These are phyloP conservation scores for Monopterus albus DNA, from an alignment of 2,113 vertebrate species.

Conservation along the genomic window DNA sequence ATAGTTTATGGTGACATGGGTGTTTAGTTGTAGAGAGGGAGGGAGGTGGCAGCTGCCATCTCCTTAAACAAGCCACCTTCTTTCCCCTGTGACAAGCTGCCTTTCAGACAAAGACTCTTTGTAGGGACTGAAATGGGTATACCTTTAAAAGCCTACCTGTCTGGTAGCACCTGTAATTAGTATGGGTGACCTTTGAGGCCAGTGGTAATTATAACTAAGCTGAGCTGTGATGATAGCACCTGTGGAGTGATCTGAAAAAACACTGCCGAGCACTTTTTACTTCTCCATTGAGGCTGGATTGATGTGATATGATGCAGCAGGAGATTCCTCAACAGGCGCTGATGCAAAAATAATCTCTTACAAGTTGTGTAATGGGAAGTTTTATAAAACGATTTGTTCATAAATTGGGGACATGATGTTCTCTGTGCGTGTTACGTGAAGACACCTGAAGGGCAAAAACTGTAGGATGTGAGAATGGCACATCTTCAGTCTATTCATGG, in stretches of 20 bases:
- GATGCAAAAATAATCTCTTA: neutral
- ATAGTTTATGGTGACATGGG: conserved; percentile 13
- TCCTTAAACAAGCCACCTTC: conserved; percentile 44
- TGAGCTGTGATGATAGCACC: conserved; percentile 66
- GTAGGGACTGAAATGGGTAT: conserved; percentile 30
- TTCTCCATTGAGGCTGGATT: neutral
- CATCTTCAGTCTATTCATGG: conserved; percentile 7
- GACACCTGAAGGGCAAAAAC: conserved; percentile 34
- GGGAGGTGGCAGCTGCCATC: conserved; percentile 45
- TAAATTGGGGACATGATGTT: conserved; percentile 22
- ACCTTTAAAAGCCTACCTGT: conserved; percentile 59
- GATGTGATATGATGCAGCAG: neutral
- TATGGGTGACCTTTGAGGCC: conserved; percentile 56
- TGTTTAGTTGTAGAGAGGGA: neutral
- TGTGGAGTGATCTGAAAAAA: conserved; percentile 18
- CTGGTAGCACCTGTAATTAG: conserved; percentile 73
- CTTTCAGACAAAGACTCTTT: conserved; percentile 56
- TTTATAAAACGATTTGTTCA: conserved; percentile 20
- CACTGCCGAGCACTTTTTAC: neutral
- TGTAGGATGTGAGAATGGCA: conserved; percentile 12
- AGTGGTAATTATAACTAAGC: conserved; percentile 54
- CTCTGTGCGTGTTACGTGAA: conserved; percentile 7
- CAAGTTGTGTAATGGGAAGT: neutral
- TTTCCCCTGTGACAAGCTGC: conserved; percentile 21
- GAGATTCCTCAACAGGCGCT: neutral